Evolutionary conservation across 2,113 vertebrate species (phyloP), one percentile per base, ranked within the genome.

Genomic region (Aphyosemion australe): DNA sequence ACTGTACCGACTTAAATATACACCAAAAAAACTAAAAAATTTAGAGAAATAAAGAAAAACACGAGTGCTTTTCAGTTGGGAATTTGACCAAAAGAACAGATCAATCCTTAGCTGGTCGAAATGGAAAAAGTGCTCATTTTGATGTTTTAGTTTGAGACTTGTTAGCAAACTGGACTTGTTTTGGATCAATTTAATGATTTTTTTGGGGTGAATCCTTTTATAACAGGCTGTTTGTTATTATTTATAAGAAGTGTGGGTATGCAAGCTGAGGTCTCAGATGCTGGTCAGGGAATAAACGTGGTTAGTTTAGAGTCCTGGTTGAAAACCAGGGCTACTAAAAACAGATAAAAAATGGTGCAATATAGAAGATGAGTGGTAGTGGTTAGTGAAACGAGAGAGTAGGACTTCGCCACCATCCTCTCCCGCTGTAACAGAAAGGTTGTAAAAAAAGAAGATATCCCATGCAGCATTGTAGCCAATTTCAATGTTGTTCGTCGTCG

Each of bases 391-490:
- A 64, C 12, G 49, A 74, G 64, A 55, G 52, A 51, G 13, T 68
- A 32, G 46, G 31, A 31, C n/a, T 54, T 72, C 12, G 69, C 69
- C 69, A 53, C 69, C 45, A 54, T 64, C 68, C 46, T 63, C 61
- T 78, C 65, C 63, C 39, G 72, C 70, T 72, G 55, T 48, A 32
- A 65, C 76, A 69, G 81, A 81, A 68, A 59, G 61, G 63, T 48
- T 83, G 73, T 83, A 46, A 76, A 74, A 80, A 74, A 56, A 85
- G 51, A n/a, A 18, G 32, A 61, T 84, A 79, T 88, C 82, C 78
- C 82, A 84, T 72, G 88, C 87, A 91, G 90, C 88, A 91, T 88
- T 92, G 90, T 90, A 92, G 90, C 91, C 78, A 60, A 85, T 76
- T 85, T 88, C 79, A 90, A 79, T 87, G 83, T 83, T 57, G 67